These are phyloP conservation scores for Daptonema setosum DNA, from an alignment of 2,888 invertebrate genomes.

Conservation along the genomic window DNA sequence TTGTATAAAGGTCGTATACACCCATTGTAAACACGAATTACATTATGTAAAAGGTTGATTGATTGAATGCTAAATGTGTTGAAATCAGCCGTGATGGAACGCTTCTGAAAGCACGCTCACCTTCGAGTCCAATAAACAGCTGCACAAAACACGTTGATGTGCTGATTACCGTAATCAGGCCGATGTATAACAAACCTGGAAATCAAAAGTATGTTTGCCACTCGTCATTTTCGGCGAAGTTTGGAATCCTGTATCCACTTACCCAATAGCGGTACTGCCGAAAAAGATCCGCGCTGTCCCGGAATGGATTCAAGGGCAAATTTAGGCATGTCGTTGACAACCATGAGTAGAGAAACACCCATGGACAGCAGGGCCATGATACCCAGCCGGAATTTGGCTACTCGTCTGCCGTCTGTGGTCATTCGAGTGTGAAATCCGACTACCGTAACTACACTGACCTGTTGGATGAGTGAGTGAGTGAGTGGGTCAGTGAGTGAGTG, in stretches of 20 bases:
- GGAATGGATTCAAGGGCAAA: conserved; percentile 23
- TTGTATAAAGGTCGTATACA: no score
- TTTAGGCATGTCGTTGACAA: conserved; percentile 35
- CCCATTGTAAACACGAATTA: no score
- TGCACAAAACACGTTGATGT: conserved; percentile 22
- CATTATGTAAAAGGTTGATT: no score
- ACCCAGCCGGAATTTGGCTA: conserved; percentile 29
- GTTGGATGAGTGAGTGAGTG: conserved; percentile 12
- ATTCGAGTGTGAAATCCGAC: conserved; percentile 35
- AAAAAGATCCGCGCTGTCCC: conserved; percentile 29
- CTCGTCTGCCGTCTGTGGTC: conserved; percentile 29
- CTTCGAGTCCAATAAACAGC: conserved; percentile 22
- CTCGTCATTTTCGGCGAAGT: background rate
- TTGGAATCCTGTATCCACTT: conserved; percentile 2
- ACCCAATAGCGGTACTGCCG: conserved; percentile 34
- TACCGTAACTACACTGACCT: conserved; percentile 34
- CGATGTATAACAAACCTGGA: conserved; percentile 27
- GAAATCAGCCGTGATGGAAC: no score
- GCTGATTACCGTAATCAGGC: conserved; percentile 19
- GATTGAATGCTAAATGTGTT: no score
- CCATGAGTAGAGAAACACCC: conserved; percentile 34
- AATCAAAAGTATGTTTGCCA: background rate
- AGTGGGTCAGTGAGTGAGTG: no score
- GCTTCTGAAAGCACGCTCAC: no score
- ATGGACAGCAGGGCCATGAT: conserved; percentile 34